Evolutionary conservation across 1,140 invertebrate species (phyloP), one percentile per base, ranked within the genome.

Genomic region (Musca domestica): DNA sequence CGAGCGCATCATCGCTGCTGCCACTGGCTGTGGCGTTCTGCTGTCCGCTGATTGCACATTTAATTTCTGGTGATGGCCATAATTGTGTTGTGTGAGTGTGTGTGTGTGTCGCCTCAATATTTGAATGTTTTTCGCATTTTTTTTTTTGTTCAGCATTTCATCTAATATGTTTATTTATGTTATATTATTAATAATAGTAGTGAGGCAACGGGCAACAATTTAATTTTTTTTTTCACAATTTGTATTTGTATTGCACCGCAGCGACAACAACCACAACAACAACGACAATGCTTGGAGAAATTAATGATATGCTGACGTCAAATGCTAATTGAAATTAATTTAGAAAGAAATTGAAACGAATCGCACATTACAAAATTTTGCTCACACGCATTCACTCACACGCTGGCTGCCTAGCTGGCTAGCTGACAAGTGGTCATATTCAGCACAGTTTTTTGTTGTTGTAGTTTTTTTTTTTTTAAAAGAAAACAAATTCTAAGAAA

Each of bases 291-390:
- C 19, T 10, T 52, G 51, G 23, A 54, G 23, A 58, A 58, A 30
- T 58, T 30, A 58, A 30, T 30, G 54, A 58, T 58, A 23, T 58
- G 54, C 54, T 58, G 54, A 58, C 54, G 54, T 58, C 54, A 58
- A 58, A 58, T 58, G 54, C 54, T 58, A 58, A 58, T 58, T 58
- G 54, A 58, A 58, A 58, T 58, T 58, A 58, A 58, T 58, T 58
- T 58, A 58, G 54, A 58, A 58, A 23, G 23, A 58, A 30, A 58
- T 23, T 56, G 30, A 2, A 48, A 27, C 30, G 30, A 30, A n/a
- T n/a, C n/a, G n/a, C 25, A 58, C 20, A 58, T 58, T 58, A 58
- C 54, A 27, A 58, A 58, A 58, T n/a, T 58, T 48, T 48, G 9
- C 27, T 30, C 27, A 30, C 27, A 30, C 27, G 27, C 27, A 30